Evolutionary conservation across 2,888 invertebrate genomes (phyloP).

Genomic region (Lasioglossum leucozonium): DNA sequence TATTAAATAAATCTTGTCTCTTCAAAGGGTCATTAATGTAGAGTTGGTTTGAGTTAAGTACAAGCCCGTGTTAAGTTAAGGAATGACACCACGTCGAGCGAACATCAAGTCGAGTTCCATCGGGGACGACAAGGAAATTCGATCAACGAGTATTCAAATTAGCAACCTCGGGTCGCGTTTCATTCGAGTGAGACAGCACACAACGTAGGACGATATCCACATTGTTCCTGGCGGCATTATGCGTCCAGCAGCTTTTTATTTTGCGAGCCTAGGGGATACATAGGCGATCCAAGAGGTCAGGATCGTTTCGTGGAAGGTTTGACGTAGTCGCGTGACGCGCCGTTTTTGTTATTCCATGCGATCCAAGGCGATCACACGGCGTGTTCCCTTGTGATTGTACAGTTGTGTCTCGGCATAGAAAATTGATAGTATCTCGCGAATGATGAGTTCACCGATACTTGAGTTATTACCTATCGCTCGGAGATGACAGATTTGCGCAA

Average conservation of each 20-base stretch:
- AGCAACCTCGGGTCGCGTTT: neutral
- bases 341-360: slow-evolving; percentile 9
- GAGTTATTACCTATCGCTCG: neutral
- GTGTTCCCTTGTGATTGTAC: slow-evolving; percentile 7
- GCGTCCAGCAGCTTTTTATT: neutral
- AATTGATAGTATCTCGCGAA: neutral
- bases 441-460: slow-evolving; percentile 4
- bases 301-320: slow-evolving; percentile 11
- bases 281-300: slow-evolving; percentile 27
- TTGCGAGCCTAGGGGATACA: neutral
- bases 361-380: slow-evolving; percentile 6
- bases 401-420: neutral
- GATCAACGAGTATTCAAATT: neutral
- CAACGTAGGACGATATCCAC: neutral
- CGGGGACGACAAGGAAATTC: neutral
- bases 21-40: neutral
- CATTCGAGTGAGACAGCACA: neutral
- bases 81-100: neutral
- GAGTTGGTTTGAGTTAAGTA: neutral
- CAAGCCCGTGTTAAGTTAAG: neutral
- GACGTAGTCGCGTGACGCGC: slow-evolving; percentile 18
- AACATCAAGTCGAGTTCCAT: neutral
- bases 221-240: neutral
- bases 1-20: neutral
- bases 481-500: neutral